These are phyloP conservation scores for Lordiphosa clarofinis DNA, from an alignment of 1,140 invertebrate genomes.

Conservation along the genomic window DNA sequence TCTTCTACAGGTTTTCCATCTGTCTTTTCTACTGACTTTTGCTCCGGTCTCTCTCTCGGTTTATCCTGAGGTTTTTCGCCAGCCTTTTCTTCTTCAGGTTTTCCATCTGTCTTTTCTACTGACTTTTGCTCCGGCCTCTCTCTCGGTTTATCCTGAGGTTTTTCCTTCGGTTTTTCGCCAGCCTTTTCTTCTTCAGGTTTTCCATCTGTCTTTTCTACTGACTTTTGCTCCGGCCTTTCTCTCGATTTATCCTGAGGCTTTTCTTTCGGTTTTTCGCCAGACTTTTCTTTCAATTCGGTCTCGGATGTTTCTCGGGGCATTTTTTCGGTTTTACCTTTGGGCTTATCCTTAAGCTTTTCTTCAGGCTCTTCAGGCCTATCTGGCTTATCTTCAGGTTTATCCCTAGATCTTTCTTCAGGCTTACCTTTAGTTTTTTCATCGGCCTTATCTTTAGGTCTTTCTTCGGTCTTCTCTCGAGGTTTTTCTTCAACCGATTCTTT, in stretches of 20 bases:
- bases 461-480: background rate
- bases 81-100: background rate
- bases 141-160: background rate
- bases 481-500: too few relatives aligned
- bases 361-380: too few relatives aligned
- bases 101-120: slow-evolving; percentile 5
- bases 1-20: background rate
- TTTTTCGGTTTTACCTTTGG: background rate
- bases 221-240: background rate
- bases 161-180: too few relatives aligned
- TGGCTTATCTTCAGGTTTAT: background rate
- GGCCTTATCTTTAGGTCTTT: background rate
- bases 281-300: background rate
- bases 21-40: background rate
- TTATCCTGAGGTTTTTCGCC: too few relatives aligned
- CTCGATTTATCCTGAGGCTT: background rate
- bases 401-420: background rate
- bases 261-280: background rate
- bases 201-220: background rate
- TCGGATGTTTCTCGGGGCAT: background rate
- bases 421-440: slow-evolving; percentile 1
- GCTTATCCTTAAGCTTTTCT: background rate
- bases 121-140: background rate
- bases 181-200: background rate
- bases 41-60: background rate